phyloP scores from a whole-genome alignment of 2,113 vertebrate genomes.

The Gobio gobio region DNA sequence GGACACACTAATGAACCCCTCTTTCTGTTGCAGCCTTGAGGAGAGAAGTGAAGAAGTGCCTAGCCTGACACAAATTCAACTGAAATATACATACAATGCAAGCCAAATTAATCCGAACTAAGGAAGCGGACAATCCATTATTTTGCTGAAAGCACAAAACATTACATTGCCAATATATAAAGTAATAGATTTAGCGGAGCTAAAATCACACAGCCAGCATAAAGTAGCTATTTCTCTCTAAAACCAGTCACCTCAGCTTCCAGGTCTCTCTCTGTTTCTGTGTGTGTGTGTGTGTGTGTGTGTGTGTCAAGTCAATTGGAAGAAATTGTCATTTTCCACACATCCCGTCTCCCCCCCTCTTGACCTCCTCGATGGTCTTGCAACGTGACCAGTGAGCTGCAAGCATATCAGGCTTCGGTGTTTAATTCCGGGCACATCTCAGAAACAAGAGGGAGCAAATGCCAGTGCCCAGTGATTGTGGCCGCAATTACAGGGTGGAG shows the following conservation, averaged over 20 bases:
- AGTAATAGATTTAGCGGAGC: neutral
- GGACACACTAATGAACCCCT: slow-evolving; percentile 3
- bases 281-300: neutral
- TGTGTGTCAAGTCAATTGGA: neutral
- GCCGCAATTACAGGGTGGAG: slow-evolving; percentile 40
- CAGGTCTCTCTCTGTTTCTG: neutral
- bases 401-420: slow-evolving; percentile 25
- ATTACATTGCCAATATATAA: neutral
- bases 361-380: slow-evolving; percentile 35
- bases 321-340: slow-evolving; percentile 50
- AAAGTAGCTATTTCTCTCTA: neutral
- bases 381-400: slow-evolving; percentile 28
- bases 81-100: neutral
- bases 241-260: neutral
- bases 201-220: neutral
- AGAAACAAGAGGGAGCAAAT: slow-evolving; percentile 53
- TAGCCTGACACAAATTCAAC: neutral
- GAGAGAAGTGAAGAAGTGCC: neutral
- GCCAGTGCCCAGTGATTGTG: slow-evolving; percentile 47
- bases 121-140: neutral
- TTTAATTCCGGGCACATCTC: slow-evolving; percentile 58
- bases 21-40: slow-evolving; percentile 13
- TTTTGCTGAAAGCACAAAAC: slow-evolving; percentile 17
- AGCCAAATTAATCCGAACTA: neutral
- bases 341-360: slow-evolving; percentile 17